phyloP scores from a whole-genome alignment of 1,140 invertebrate species.

The Papilio polyxenes region DNA sequence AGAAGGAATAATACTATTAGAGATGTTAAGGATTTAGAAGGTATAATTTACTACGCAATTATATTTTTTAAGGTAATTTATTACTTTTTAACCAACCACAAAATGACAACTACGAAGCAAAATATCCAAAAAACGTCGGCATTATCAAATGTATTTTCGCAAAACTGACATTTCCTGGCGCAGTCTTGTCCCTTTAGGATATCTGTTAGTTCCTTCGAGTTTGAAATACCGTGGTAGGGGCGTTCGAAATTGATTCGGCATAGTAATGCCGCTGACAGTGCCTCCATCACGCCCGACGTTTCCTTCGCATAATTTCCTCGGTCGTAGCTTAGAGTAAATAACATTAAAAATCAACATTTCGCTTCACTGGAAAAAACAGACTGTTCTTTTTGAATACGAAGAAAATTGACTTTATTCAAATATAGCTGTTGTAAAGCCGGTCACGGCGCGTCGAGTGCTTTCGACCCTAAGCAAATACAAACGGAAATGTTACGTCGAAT shows the following conservation, averaged over 20 bases:
- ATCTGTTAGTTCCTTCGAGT: neutral
- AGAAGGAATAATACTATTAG: too few species aligned
- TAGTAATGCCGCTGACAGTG: slow-evolving; percentile 69
- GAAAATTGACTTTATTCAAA: slow-evolving; percentile 40
- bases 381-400: slow-evolving; percentile 41
- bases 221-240: slow-evolving; percentile 50
- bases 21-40: neutral
- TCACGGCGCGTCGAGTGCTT: slow-evolving; percentile 13
- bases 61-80: too few species aligned
- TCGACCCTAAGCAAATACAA: slow-evolving; percentile 25
- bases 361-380: slow-evolving; percentile 50
- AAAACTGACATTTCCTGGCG: too few species aligned
- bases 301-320: slow-evolving; percentile 69
- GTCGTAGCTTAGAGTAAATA: slow-evolving; percentile 64
- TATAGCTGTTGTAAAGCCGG: neutral
- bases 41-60: too few species aligned
- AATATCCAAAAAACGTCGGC: too few species aligned
- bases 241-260: slow-evolving; percentile 64
- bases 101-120: too few species aligned
- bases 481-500: neutral
- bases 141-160: too few species aligned
- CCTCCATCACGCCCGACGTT: slow-evolving; percentile 69
- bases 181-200: too few species aligned
- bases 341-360: slow-evolving; percentile 72
- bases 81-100: too few species aligned